phyloP scores from a whole-genome alignment of 2,797 vertebrate genomes.

The Lemur catta region DNA sequence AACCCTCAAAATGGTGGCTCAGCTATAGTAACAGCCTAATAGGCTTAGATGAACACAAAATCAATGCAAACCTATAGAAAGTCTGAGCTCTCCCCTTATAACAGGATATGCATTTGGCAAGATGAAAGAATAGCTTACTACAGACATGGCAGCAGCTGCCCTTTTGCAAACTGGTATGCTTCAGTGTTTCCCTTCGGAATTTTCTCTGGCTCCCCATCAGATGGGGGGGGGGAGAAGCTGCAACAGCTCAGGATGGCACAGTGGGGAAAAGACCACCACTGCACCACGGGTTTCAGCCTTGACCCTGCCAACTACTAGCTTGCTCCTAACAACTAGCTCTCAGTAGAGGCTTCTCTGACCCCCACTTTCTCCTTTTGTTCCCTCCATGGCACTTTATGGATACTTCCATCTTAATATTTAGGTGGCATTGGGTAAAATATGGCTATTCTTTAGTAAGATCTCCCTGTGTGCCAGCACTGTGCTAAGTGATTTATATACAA shows the following conservation, averaged over 20 bases:
- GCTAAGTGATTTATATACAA: not conserved
- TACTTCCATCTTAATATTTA: not conserved
- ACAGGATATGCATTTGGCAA: constrained; percentile 12
- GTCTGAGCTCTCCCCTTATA: constrained; percentile 10
- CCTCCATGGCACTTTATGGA: not conserved
- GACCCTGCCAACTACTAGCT: not conserved
- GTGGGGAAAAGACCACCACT: not conserved
- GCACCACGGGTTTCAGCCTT: not conserved
- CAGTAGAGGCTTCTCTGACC: not conserved
- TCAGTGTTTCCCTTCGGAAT: not conserved
- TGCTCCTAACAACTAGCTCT: not conserved
- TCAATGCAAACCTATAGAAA: constrained; percentile 40
- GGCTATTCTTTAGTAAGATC: not conserved
- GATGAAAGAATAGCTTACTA: not conserved
- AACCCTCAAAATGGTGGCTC: constrained; percentile 50
- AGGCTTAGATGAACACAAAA: constrained; percentile 42
- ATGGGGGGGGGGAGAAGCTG: not conserved
- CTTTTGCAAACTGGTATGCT: not conserved
- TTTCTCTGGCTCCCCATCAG: not conserved
- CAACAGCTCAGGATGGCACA: not conserved
- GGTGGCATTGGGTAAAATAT: not conserved
- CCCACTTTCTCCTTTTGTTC: not conserved
- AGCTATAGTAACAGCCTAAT: constrained; percentile 40
- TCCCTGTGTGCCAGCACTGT: not conserved
- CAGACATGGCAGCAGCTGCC: not conserved